phyloP scores from a whole-genome alignment of 2,797 vertebrate genomes.

The Decapterus maruadsi region DNA sequence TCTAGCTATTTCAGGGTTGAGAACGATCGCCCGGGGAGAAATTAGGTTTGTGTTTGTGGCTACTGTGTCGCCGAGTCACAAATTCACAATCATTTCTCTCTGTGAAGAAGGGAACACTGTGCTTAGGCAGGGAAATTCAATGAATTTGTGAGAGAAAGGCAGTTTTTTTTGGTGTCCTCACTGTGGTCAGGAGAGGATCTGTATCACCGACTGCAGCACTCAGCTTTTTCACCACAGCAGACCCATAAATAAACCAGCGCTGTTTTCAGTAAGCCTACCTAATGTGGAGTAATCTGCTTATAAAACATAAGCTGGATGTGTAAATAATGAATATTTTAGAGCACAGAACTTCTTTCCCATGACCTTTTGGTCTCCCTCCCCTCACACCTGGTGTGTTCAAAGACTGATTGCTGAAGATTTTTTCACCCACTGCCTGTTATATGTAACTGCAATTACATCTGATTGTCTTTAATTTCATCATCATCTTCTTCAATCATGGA shows the following conservation, averaged over 20 bases:
- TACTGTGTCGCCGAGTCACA: background rate
- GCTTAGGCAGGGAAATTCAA: conserved; percentile 39
- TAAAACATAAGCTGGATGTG: conserved; percentile 16
- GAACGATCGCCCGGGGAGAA: conserved; percentile 6
- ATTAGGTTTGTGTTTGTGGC: background rate
- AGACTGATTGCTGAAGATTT: conserved; percentile 15
- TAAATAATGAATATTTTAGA: conserved; percentile 27
- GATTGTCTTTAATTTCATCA: conserved; percentile 37
- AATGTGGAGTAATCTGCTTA: background rate
- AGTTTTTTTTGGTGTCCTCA: conserved; percentile 5
- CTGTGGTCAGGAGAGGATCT: conserved; percentile 8
- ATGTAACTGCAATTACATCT: conserved; percentile 3
- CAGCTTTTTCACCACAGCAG: conserved; percentile 7
- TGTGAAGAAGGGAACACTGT: conserved; percentile 12
- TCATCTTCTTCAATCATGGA: conserved; percentile 1
- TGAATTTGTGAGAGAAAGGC: conserved; percentile 29
- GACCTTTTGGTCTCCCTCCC: conserved; percentile 5
- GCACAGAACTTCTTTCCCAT: background rate
- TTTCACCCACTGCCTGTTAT: conserved; percentile 13
- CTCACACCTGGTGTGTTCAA: conserved; percentile 11
- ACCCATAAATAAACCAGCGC: background rate
- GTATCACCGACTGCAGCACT: conserved; percentile 15
- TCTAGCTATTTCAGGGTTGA: conserved; percentile 12
- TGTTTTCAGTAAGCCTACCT: conserved; percentile 2
- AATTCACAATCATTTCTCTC: conserved; percentile 5